These are phyloP conservation scores for Kryptolebias ocellatus DNA, from an alignment of 2,797 vertebrate genomes.

Conservation along the genomic window DNA sequence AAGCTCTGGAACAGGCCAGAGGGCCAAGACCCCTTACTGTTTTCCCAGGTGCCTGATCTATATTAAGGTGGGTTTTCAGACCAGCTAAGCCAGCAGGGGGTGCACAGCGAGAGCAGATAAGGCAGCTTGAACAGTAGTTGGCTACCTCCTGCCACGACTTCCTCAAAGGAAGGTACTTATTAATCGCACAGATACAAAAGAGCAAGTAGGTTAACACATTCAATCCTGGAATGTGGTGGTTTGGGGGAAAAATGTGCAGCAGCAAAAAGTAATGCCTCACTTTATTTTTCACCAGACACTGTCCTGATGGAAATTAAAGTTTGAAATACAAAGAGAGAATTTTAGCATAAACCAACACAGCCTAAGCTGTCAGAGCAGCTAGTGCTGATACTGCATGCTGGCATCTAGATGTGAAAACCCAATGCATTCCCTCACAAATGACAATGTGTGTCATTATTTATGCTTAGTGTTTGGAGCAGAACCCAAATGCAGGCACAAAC, in stretches of 20 bases:
- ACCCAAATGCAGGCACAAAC: no score
- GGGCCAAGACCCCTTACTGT: slow-evolving; percentile 56
- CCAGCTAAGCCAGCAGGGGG: slow-evolving; percentile 58
- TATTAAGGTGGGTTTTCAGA: slow-evolving; percentile 65
- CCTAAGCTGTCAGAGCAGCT: no score
- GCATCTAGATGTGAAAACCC: no score
- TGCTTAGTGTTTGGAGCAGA: no score
- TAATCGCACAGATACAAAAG: slow-evolving; percentile 47
- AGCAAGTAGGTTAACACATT: slow-evolving; percentile 42
- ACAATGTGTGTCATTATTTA: no score
- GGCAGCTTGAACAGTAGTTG: slow-evolving; percentile 54
- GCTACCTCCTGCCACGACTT: slow-evolving; percentile 46
- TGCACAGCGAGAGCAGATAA: slow-evolving; percentile 43
- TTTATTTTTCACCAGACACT: background rate
- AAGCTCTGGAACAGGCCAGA: slow-evolving; percentile 66
- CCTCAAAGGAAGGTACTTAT: slow-evolving; percentile 51
- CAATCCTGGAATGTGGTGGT: slow-evolving; percentile 8
- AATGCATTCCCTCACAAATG: no score
- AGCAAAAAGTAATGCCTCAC: background rate
- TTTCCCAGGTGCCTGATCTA: slow-evolving; percentile 67
- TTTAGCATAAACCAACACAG: no score
- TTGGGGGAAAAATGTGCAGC: slow-evolving; percentile 3
- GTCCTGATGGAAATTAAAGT: background rate
- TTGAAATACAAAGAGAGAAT: background rate
- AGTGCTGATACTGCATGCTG: no score